Base-by-base conservation (phyloP, 2,888 invertebrate species). In the Myathropa florea region DNA sequence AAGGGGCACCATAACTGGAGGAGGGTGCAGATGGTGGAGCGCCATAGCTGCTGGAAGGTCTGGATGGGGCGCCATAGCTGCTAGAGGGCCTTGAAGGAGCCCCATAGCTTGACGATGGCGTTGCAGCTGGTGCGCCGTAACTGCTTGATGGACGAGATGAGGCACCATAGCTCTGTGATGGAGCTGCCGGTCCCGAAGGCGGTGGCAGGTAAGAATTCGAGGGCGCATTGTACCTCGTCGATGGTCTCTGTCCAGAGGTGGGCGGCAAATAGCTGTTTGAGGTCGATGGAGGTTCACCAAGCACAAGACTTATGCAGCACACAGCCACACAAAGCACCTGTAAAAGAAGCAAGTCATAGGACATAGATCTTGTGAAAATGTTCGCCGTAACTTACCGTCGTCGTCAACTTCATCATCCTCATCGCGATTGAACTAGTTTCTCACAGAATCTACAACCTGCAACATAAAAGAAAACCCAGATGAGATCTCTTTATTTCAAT, bases 181-280 rank as follows among this genome's bases (percentile, higher is more conserved):
- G 89, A 0, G 90, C 90, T 93, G 89, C 93, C 9, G 92, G 92
- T 0, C 91, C 92, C 0, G 93, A 92, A 10, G 92, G 91, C 0
- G 94, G 94, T 0, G 94, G 94, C 46, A 94, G 93, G 89, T 95
- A 95, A 4, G 94, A 93, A 24, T 93, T 94, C 0, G 94, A 93
- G 2, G 95, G 94, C 24, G 93, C 93, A 71, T 92, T 92, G 75
- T 92, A 93, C 77, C 89, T 91, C 18, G 90, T 90, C 18, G 91
- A 90, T 60, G 90, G 90, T 26, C 93, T 93, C 72, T 93, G 93
- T 10, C 92, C 92, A 1, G 90, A 92, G 55, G 93, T 93, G 0
- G 93, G 93, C 61, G 92, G 90, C 67, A 89, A 75, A 67, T 92
- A 93, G 33, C 86, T 89, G 60, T 90, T 92, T 24, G 91, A 91